Conservation (phyloP, 2,888 invertebrate species). For the Thyatira batis region DNA sequence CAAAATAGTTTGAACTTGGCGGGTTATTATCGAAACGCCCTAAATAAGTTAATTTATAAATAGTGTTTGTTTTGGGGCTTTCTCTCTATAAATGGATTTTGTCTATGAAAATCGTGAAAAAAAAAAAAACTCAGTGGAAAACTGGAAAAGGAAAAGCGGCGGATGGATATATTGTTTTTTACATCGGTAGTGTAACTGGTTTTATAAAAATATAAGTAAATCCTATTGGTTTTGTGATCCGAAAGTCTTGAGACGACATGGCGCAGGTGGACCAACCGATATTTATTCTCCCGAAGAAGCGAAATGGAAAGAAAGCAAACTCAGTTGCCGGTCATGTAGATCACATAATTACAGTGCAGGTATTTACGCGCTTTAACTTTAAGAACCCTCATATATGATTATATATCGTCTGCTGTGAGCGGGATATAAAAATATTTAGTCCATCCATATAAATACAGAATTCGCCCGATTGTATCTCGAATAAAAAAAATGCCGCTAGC, state of each 20-base stretch:
- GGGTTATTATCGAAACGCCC: no score
- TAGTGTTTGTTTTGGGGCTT: no score
- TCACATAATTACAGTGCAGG: slow-evolving; percentile 84
- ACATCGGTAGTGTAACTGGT: slow-evolving; percentile 13
- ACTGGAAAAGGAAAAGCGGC: no score
- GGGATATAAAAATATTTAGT: background rate
- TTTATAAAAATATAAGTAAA: background rate
- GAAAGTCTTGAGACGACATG: slow-evolving; percentile 37
- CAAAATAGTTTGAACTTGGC: no score
- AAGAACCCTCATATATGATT: slow-evolving; percentile 2
- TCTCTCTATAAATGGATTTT: no score
- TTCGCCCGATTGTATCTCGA: background rate
- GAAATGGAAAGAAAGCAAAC: slow-evolving; percentile 80
- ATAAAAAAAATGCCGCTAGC: background rate
- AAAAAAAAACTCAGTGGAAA: no score
- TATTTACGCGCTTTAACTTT: slow-evolving; percentile 33
- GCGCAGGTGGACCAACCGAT: slow-evolving; percentile 77
- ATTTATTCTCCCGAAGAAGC: slow-evolving; percentile 83
- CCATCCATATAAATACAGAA: background rate
- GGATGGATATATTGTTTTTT: slow-evolving; percentile 27
- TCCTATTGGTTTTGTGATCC: background rate
- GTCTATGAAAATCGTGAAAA: no score
- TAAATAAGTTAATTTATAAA: no score
- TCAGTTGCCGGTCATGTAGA: slow-evolving; percentile 82
- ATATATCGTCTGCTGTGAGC: background rate